Base-by-base conservation (phyloP, 2,113 vertebrate genomes). In the Galbula dea region DNA sequence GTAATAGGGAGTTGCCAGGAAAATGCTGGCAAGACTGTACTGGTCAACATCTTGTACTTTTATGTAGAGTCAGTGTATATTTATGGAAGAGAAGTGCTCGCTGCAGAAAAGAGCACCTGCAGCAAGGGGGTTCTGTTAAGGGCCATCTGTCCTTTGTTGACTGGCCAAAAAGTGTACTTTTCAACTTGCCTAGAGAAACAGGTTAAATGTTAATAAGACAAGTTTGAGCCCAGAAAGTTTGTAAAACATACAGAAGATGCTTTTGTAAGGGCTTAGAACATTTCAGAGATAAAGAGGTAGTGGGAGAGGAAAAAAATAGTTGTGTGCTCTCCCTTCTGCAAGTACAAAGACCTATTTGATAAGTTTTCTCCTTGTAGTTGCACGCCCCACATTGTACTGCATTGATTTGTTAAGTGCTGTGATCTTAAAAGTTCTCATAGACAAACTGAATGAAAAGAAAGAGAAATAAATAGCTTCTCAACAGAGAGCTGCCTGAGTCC, bases 401-500 rank as follows among this genome's bases (percentile, higher is more conserved):
- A 7, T 34, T 45, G 4, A 37, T 82, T 37, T 79, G 27, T 65
- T 73, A 8, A 7, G 37, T 80, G 73, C 26, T 23, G 7, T 52
- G 19, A 27, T 62, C 72, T 71, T 41, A 75, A 74, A 75, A 74
- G 55, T 54, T 68, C n/a, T 67, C 23, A 0, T 23, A 22, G 37
- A 39, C 7, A 7, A 57, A 36, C 20, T 58, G 68, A 78, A 48
- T 82, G 34, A 45, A 72, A 71, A 77, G 51, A 30, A 83, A 65
- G n/a, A 77, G 80, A 83, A 94, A 86, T 78, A 92, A 92, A 84
- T 69, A 83, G 48, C 48, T 80, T 77, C 55, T 83, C 46, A 83
- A 36, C 36, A 81, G 93, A 37, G 41, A 86, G 73, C 59, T 91
- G 71, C 57, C 43, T 48, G 72, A 86, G 86, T 86, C 59, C 68